phyloP scores from a whole-genome alignment of 2,888 invertebrate genomes.

The Brachylomia viminalis region DNA sequence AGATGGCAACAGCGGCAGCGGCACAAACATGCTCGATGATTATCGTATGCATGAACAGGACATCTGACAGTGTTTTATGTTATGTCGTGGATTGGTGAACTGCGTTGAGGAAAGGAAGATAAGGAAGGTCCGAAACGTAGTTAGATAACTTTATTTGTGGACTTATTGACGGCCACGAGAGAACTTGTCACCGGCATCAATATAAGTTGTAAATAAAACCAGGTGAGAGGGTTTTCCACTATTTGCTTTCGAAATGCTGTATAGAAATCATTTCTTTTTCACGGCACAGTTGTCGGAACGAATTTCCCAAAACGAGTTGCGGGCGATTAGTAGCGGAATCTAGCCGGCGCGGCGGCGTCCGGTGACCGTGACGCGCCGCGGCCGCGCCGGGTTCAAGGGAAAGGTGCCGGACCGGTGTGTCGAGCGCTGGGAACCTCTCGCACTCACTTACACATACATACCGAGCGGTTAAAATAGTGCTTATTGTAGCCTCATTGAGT shows the following conservation, averaged over 20 bases:
- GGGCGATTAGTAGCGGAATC: constrained; percentile 64
- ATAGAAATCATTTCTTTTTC: constrained; percentile 63
- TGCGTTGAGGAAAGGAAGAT: background rate
- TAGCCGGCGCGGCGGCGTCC: constrained; percentile 64
- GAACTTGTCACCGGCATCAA: background rate
- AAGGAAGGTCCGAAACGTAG: background rate
- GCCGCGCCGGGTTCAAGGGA: constrained; percentile 64
- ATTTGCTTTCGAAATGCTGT: constrained; percentile 62
- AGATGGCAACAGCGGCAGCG: background rate
- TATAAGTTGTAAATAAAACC: constrained; percentile 2
- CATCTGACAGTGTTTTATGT: background rate
- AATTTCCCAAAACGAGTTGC: constrained; percentile 63
- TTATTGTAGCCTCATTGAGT: background rate
- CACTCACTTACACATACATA: background rate
- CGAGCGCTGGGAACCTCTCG: constrained; percentile 15
- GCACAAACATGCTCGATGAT: background rate
- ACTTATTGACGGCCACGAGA: background rate
- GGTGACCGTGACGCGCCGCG: constrained; percentile 61
- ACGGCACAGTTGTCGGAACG: constrained; percentile 47
- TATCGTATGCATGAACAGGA: background rate
- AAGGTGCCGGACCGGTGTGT: constrained; percentile 50
- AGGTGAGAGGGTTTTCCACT: constrained; percentile 36
- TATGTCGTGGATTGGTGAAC: background rate
- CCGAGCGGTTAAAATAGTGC: background rate
- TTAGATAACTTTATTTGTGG: constrained; percentile 8